A percentile compares a stretch with the other conserved stretches of the same genome.
Evolutionary conservation across 2,113 vertebrate genomes (phyloP).

Genomic region (Grantiella picta): DNA sequence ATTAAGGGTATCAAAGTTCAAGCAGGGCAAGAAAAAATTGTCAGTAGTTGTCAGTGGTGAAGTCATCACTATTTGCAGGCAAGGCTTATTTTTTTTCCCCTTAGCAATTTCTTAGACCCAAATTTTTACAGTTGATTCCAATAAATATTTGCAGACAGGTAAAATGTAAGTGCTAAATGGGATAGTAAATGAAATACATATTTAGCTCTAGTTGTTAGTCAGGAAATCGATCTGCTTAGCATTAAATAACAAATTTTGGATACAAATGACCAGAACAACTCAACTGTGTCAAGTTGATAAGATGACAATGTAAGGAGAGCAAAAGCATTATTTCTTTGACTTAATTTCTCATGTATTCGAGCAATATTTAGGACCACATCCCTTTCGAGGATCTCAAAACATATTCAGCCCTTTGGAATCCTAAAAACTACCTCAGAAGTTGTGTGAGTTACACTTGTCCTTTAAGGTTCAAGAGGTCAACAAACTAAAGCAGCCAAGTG

Average conservation of each 20-base stretch:
- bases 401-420: not conserved
- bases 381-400: not conserved
- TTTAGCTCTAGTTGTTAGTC: not conserved
- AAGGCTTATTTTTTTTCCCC: not conserved
- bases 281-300: too few relatives aligned
- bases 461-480: not conserved
- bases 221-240: not conserved
- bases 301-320: rapidly evolving
- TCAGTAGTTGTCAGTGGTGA: not conserved
- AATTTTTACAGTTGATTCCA: not conserved
- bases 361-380: not conserved
- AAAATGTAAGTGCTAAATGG: not conserved
- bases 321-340: not conserved
- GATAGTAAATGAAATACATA: not conserved
- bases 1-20: not conserved
- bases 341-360: not conserved
- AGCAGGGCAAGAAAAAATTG: not conserved
- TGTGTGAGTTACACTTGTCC: not conserved
- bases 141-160: not conserved
- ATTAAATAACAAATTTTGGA: not conserved
- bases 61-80: not conserved
- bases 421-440: not conserved
- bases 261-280: not conserved
- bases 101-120: not conserved
- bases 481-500: not conserved